These are phyloP conservation scores for Oithona nana DNA, from an alignment of 2,888 invertebrate species.

Conservation along the genomic window DNA sequence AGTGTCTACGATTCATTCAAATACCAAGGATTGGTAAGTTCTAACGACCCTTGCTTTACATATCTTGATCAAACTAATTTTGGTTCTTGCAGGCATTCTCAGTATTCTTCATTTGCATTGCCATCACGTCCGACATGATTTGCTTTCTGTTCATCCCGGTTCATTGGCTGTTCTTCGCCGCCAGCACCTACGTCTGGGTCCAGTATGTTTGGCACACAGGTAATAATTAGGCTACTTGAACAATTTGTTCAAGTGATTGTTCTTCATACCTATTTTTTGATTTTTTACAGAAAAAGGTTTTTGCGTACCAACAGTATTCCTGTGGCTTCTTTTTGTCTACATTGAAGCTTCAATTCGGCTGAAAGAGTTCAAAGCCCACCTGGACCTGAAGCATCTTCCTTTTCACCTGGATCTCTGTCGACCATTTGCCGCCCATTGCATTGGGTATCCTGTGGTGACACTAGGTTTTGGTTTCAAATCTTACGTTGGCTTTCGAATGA, in stretches of 20 bases:
- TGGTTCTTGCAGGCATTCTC: conserved; percentile 62
- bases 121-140: conserved; percentile 91
- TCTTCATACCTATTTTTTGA: conserved; percentile 19
- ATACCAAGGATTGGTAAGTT: conserved; percentile 85
- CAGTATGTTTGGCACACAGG: conserved; percentile 97
- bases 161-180: conserved; percentile 91
- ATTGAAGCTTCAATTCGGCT: conserved; percentile 76
- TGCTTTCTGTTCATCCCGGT: conserved; percentile 97
- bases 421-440: conserved; percentile 90
- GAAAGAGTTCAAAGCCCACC: conserved; percentile 33
- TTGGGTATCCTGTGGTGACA: conserved; percentile 84
- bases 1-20: conserved; percentile 93
- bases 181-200: conserved; percentile 97
- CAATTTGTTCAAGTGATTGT: background rate
- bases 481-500: conserved; percentile 70
- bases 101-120: conserved; percentile 91
- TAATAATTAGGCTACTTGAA: conserved; percentile 27
- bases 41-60: conserved; percentile 23
- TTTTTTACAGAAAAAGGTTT: conserved; percentile 62
- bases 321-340: conserved; percentile 86
- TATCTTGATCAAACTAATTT: conserved; percentile 13
- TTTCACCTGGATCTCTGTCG: conserved; percentile 73
- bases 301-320: conserved; percentile 76
- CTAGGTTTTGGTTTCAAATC: conserved; percentile 89
- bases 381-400: conserved; percentile 56